Base-by-base conservation (phyloP, 1,140 invertebrate genomes). In the Papilio polyxenes region DNA sequence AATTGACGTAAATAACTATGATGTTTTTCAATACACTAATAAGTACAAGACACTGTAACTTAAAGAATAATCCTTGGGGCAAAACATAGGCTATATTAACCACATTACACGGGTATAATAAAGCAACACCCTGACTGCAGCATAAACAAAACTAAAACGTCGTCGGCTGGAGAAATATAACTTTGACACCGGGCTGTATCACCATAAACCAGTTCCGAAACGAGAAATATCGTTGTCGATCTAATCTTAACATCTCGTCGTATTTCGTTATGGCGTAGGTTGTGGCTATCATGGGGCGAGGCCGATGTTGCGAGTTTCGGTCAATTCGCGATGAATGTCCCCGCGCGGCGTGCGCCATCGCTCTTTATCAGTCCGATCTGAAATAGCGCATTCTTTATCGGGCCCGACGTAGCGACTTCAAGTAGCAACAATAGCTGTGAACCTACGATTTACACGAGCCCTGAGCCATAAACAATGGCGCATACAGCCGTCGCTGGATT, bases 241-340 rank as follows among this genome's bases (percentile, higher is more conserved):
- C 90, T 93, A 92, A 91, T 91, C 91, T 92, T 74, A 78, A 79
- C 86, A 92, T 92, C 91, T 90, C 86, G 76, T 87, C 88, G 88
- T 87, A 89, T 91, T 92, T 87, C 86, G 83, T 85, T 75, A 75
- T 48, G 20, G 75, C 75, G 75, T 77, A 77, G 75, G 75, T 49
- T 20, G 48, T 13, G 75, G 9, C 17, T 11, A 15, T 49, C 75
- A 20, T 49, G 9, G 75, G 48, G 37, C 44, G 23, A 72, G 69
- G 17, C 31, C 17, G 48, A 49, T 53, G 75, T 72, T 49, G 11
- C 13, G 62, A 40, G 51, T 59, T 40, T 56, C 81, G 81, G 83
- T 88, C 88, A 88, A 89, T 90, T 89, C 85, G 86, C 90, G 88
- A 91, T 91, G 87, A 88, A 91, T 91, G 87, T 90, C 82, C 83